phyloP scores from a whole-genome alignment of 2,113 vertebrate genomes.

The Rattus norvegicus region GRCr8 NC_086036.1:71878501-71879000 shows the following conservation, averaged over 20 bases:
- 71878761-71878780: too few species aligned
- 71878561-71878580: background rate
- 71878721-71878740: background rate
- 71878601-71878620: background rate
- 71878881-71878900: background rate
- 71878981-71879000: background rate
- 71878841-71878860: background rate
- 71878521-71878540: background rate
- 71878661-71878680: background rate
- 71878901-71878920: background rate
- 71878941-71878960: background rate
- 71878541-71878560: background rate
- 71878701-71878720: background rate
- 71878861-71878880: background rate
- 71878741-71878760: background rate
- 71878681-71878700: background rate
- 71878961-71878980: background rate
- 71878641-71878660: background rate
- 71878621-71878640: background rate
- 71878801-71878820: background rate
- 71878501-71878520: background rate
- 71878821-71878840: background rate
- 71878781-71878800: background rate
- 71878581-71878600: background rate
- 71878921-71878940: background rate